Evolutionary conservation across 1,140 invertebrate species (phyloP), one percentile per base, ranked within the genome.

Genomic region (Drosophila pruinosa): DNA sequence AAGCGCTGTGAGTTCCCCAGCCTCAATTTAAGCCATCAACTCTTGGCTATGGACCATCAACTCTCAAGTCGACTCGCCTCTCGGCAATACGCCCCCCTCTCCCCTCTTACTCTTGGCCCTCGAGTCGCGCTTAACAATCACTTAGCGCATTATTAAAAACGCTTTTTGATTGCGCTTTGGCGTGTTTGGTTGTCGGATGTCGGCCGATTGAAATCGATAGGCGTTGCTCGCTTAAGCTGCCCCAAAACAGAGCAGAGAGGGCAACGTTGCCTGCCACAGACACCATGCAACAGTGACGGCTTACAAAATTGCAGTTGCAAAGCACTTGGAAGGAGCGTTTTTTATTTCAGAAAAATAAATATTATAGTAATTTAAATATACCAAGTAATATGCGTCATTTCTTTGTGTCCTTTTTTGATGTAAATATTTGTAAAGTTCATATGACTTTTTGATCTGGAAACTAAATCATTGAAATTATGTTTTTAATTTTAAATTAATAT

Each of bases 71-170:
- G 43, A 34, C 36, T 63, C 26, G 8, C 24, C 61, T 26, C 52
- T 59, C 19, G 10, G 1, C 47, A 58, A 65, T 50, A 26, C 7
- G 0, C 48, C 41, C 4, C 39, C 17, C 4, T 22, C 19, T 12
- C 19, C 41, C n/a, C 4, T 6, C 2, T 21, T 15, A 10, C 50
- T 34, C 26, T 71, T 21, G 15, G 0, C 50, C 73, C 72, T 58
- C 47, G 61, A 36, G 56, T 54, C 71, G 56, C 64, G 78, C 74
- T 78, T 81, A 86, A 86, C 82, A 86, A 86, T 86, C 82, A 86
- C 82, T 86, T 86, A 86, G 82, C 82, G 82, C 82, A 82, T 86
- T 86, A 88, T 86, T 86, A 81, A 86, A 86, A 86, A 88, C 82
- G 82, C 77, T 81, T 86, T 83, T 86, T 86, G 81, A 86, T 86